Percentiles rank a stretch among this genome's conserved stretches.
Evolutionary conservation across 2,888 invertebrate species (phyloP).

Genomic region (Syritta pipiens): DNA sequence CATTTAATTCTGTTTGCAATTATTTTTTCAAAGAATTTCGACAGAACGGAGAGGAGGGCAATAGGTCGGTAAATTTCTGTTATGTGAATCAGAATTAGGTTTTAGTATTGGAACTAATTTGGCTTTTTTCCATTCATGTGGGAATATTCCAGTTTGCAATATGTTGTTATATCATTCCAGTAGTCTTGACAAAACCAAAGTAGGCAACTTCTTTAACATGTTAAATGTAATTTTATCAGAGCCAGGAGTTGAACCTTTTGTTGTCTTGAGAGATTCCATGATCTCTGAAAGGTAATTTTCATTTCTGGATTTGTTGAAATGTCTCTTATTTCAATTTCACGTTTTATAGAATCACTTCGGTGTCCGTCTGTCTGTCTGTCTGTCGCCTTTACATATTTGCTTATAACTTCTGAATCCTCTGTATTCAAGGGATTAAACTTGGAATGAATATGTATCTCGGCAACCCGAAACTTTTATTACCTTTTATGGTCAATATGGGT

Average conservation of each 20-base stretch:
- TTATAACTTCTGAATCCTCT: neutral
- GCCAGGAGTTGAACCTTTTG: constrained; percentile 3
- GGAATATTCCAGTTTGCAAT: neutral
- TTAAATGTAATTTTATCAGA: constrained; percentile 8
- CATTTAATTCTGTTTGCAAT: neutral
- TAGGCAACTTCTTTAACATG: constrained; percentile 6
- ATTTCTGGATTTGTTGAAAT: neutral
- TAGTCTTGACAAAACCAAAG: neutral
- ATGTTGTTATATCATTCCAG: neutral
- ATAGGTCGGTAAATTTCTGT: neutral
- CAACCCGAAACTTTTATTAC: no score
- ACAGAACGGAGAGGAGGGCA: neutral
- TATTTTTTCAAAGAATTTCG: constrained; percentile 11
- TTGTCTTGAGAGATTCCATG: neutral
- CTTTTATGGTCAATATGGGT: no score
- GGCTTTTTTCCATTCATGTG: constrained; percentile 13
- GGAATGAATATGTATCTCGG: no score
- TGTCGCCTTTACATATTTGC: neutral
- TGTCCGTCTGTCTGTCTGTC: constrained; percentile 9
- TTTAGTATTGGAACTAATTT: neutral
- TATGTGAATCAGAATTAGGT: neutral
- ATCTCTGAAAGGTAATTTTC: neutral
- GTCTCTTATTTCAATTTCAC: neutral
- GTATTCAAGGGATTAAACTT: no score
- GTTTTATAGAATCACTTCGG: neutral